A percentile compares a stretch with the other conserved stretches of the same genome.
Evolutionary conservation across 1,140 invertebrate species (phyloP).

Genomic region (Orius insidiosus): DNA sequence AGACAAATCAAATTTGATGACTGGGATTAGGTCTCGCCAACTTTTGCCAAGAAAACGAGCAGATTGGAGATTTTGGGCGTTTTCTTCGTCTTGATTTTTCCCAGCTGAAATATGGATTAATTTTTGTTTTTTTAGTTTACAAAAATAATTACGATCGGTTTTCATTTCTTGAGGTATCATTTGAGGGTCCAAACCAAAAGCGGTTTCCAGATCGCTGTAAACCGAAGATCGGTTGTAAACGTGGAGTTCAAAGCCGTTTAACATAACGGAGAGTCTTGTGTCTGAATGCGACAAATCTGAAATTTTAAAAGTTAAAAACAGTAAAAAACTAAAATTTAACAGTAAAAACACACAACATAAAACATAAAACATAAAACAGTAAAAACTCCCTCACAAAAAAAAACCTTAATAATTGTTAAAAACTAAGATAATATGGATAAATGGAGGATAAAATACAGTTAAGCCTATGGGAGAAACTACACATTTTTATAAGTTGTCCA

Average conservation of each 20-base stretch:
- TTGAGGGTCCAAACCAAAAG: conserved; percentile 66
- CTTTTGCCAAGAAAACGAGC: conserved; percentile 40
- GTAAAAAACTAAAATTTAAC: too few relatives aligned
- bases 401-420: too few relatives aligned
- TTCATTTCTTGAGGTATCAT: conserved; percentile 37
- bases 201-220: conserved; percentile 75
- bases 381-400: too few relatives aligned
- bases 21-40: conserved; percentile 91
- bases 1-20: conserved; percentile 87
- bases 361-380: too few relatives aligned
- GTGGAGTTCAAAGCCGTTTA: conserved; percentile 93
- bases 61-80: conserved; percentile 18
- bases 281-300: conserved; percentile 90
- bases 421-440: too few relatives aligned
- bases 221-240: conserved; percentile 84
- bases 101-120: background rate
- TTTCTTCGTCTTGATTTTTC: conserved; percentile 12
- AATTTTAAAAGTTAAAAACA: background rate
- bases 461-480: too few relatives aligned
- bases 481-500: too few relatives aligned
- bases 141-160: background rate
- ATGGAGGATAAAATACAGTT: too few relatives aligned
- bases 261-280: conserved; percentile 76
- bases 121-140: too few relatives aligned
- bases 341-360: too few relatives aligned